Conservation (phyloP, 2,113 vertebrate genomes). For the Raja brachyura region DNA sequence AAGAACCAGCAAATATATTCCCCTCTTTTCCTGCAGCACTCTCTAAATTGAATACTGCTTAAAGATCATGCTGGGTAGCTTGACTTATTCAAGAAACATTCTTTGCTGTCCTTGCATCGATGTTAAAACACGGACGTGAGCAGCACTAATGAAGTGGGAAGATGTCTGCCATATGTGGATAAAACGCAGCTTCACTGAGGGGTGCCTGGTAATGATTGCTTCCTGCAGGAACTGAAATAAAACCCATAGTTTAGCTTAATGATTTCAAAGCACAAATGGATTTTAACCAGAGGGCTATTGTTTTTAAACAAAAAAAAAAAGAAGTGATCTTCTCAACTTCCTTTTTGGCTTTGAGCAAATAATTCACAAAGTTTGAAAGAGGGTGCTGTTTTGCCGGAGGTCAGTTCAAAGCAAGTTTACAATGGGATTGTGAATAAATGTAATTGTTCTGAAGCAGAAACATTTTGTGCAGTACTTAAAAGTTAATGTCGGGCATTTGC, state of each 20-base stretch:
- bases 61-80: not conserved
- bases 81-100: not conserved
- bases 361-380: not conserved
- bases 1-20: not conserved
- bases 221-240: slow-evolving; percentile 11
- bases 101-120: not conserved
- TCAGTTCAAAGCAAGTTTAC: not conserved
- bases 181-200: not conserved
- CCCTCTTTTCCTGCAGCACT: not conserved
- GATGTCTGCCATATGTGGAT: not conserved
- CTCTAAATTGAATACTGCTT: not conserved
- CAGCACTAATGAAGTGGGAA: not conserved
- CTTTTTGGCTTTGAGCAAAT: slow-evolving; percentile 6
- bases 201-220: slow-evolving; percentile 4
- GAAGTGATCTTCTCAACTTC: not conserved
- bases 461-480: too few relatives aligned
- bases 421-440: not conserved
- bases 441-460: not conserved
- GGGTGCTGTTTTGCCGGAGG: not conserved
- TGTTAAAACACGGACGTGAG: not conserved
- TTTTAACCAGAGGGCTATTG: slow-evolving; percentile 2
- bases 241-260: not conserved
- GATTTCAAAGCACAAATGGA: not conserved
- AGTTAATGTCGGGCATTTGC: not conserved
- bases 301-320: not conserved